A percentile compares a stretch with the other conserved stretches of the same genome.
Conservation (phyloP, 2,113 vertebrate genomes). For the Scopus umbretta region DNA sequence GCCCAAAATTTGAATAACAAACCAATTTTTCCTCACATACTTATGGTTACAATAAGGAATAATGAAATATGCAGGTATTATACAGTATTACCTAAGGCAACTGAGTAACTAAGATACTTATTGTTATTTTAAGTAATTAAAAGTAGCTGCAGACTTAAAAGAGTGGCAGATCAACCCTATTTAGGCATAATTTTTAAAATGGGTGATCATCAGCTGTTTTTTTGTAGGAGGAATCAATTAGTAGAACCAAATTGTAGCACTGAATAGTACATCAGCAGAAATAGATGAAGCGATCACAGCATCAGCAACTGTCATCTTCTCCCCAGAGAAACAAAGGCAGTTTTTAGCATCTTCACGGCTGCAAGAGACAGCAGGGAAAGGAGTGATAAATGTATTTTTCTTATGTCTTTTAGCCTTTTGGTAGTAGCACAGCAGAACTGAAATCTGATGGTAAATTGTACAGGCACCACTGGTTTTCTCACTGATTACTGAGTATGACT, state of each 20-base stretch:
- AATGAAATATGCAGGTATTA: background rate
- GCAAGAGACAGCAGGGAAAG: background rate
- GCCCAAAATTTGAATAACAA: background rate
- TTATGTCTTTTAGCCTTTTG: background rate
- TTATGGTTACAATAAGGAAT: background rate
- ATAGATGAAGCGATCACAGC: background rate
- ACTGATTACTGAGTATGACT: background rate
- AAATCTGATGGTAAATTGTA: background rate
- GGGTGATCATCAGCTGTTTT: conserved; percentile 30
- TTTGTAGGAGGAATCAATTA: conserved; percentile 55
- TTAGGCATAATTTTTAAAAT: conserved; percentile 6
- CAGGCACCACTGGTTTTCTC: background rate
- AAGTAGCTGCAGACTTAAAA: conserved; percentile 24
- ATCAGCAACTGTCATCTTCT: background rate
- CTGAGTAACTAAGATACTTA: conserved; percentile 28
- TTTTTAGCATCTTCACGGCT: background rate
- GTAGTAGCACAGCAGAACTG: background rate
- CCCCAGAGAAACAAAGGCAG: background rate
- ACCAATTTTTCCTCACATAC: background rate
- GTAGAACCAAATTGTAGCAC: background rate
- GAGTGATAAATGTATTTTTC: background rate
- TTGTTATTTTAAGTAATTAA: conserved; percentile 44
- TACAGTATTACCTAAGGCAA: background rate
- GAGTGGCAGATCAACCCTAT: conserved; percentile 1
- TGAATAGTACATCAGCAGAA: conserved; percentile 51